phyloP scores from a whole-genome alignment of 1,140 invertebrate species.

The Drosophila takahashii region DNA sequence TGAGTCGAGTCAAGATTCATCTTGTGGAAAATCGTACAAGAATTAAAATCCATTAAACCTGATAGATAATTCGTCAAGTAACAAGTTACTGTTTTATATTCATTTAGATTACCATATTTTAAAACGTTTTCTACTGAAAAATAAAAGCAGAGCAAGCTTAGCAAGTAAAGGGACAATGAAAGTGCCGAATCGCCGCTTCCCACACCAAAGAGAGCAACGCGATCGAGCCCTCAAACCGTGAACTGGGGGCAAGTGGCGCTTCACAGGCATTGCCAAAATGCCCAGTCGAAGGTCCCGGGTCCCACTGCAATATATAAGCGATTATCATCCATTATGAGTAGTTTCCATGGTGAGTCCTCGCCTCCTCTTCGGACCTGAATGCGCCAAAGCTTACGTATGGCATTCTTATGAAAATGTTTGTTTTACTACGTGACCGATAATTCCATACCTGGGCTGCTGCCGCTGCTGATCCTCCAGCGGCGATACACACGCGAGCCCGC shows the following conservation, averaged over 20 bases:
- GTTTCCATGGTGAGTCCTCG: conserved; percentile 31
- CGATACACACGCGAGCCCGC: conserved; percentile 72
- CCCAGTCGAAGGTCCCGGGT: conserved; percentile 15
- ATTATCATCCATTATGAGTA: conserved; percentile 80
- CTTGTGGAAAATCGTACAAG: conserved; percentile 6
- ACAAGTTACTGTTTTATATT: background rate
- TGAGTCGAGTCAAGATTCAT: conserved; percentile 7
- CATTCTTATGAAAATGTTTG: conserved; percentile 80
- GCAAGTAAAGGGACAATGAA: background rate
- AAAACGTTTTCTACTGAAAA: background rate
- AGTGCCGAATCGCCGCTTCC: conserved; percentile 33
- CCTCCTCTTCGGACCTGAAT: background rate
- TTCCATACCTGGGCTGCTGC: conserved; percentile 36
- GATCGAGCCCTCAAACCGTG: conserved; percentile 9
- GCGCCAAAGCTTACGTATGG: conserved; percentile 29
- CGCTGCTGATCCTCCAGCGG: conserved; percentile 66
- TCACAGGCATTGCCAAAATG: conserved; percentile 45
- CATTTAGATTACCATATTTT: background rate
- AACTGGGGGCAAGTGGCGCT: conserved; percentile 65
- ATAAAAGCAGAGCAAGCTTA: background rate
- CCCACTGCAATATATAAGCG: conserved; percentile 40
- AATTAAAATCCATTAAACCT: conserved; percentile 13
- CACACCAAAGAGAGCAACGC: conserved; percentile 19
- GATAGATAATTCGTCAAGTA: background rate
- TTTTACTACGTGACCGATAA: conserved; percentile 79